Base-by-base conservation (phyloP, 2,797 vertebrate species). In the Muraenolepis orangiensis region DNA sequence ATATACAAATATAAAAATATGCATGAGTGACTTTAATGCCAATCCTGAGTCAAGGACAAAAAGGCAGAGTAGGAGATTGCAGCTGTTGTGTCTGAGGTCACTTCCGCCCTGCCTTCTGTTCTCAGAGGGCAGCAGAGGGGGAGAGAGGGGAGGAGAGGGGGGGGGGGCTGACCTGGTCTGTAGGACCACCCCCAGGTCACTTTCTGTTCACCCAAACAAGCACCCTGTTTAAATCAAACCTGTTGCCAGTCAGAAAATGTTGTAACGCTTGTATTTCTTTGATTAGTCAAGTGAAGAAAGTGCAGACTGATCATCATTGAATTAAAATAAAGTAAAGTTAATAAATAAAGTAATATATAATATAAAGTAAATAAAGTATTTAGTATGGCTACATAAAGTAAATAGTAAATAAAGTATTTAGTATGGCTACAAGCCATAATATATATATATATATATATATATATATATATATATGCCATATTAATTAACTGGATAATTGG, bases 41-140 rank as follows among this genome's bases (percentile, higher is more conserved):
- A 72, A 78, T 76, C 71, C 84, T 72, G 11, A 32, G 38, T 11
- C 18, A 79, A 71, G 72, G 42, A 70, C 68, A 75, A 42, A 32
- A 46, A 64, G 78, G 77, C 77, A 61, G 4, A 26, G n/a, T n/a
- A 80, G 76, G 83, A 32, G 76, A 69, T 26, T 75, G 82, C 81
- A 86, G 82, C 85, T 88, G 86, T 78, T 66, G n/a, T 79, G 69
- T 46, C 69, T 80, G 75, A 88, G 81, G 84, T 87, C 86, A 86
- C 61, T 75, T 61, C 74, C 64, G 51, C 32, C 38, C 75, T 81
- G 64, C 68, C 73, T 30, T 20, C 42, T 30, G 66, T 75, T 79
- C 86, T 73, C 84, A 81, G 74, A 77, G 80, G 77, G 46, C 72
- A 81, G 84, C 82, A 85, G 83, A 6, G 2, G 0, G 11, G 23